A percentile compares a stretch with the other conserved stretches of the same genome.
phyloP scores from a whole-genome alignment of 1,140 invertebrate genomes.

The Lordiphosa collinella region DNA sequence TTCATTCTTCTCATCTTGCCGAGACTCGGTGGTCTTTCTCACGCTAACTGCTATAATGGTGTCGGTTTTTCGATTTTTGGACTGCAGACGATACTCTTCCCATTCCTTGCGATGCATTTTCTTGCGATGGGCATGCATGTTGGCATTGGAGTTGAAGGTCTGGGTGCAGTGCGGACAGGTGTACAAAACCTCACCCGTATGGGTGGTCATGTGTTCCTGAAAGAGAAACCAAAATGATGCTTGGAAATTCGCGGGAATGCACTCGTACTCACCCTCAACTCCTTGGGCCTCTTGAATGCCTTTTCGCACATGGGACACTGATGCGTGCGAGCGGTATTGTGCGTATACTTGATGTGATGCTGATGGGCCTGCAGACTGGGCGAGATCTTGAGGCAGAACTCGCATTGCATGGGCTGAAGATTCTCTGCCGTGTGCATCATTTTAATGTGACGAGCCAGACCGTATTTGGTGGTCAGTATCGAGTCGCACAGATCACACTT shows the following conservation, averaged over 20 bases:
- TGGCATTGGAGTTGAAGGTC: constrained; percentile 73
- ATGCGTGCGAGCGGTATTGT: constrained; percentile 50
- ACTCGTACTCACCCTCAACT: constrained; percentile 35
- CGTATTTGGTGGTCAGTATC: constrained; percentile 60
- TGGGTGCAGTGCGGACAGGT: constrained; percentile 73
- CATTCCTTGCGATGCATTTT: constrained; percentile 71
- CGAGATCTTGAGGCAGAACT: constrained; percentile 60
- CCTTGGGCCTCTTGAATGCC: constrained; percentile 57
- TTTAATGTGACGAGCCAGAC: constrained; percentile 63
- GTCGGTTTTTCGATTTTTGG: constrained; percentile 26
- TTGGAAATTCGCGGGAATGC: not conserved
- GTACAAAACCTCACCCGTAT: constrained; percentile 67
- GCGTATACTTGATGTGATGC: constrained; percentile 59
- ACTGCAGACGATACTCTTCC: constrained; percentile 45
- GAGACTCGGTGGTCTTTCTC: constrained; percentile 49
- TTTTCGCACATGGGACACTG: constrained; percentile 70
- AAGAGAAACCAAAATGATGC: not conserved
- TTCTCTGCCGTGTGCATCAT: constrained; percentile 64
- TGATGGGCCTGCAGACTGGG: constrained; percentile 58
- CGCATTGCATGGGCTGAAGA: constrained; percentile 50
- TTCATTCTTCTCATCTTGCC: not conserved
- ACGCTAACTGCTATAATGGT: constrained; percentile 54
- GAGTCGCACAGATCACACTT: constrained; percentile 65
- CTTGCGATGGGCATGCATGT: constrained; percentile 76
- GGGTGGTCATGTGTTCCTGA: constrained; percentile 73